Conservation (phyloP, 2,797 vertebrate species). For the Onychomys leucogaster region DNA sequence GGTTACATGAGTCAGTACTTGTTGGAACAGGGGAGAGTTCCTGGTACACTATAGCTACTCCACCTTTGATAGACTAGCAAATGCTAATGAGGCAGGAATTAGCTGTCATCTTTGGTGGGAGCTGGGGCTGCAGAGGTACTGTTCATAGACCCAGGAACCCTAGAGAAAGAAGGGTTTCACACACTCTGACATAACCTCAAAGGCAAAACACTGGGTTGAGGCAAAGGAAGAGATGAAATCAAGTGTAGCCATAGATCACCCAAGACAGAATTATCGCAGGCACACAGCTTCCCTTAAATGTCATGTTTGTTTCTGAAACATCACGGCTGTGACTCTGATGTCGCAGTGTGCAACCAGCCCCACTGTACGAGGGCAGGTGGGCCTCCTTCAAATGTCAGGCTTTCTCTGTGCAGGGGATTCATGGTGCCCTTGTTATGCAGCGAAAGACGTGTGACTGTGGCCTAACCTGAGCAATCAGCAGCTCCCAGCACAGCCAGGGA, state of each 20-base stretch:
- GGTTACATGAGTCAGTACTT: background rate
- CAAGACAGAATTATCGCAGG: slow-evolving; percentile 76
- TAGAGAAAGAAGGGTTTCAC: background rate
- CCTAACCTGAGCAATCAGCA: slow-evolving; percentile 58
- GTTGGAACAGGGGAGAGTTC: background rate
- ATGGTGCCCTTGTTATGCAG: slow-evolving; percentile 56
- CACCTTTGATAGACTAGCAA: background rate
- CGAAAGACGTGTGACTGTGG: slow-evolving; percentile 77
- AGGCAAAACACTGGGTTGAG: slow-evolving; percentile 65
- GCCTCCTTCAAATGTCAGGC: slow-evolving; percentile 37
- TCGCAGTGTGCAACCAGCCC: slow-evolving; percentile 71
- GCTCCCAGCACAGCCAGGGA: background rate
- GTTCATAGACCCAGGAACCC: background rate
- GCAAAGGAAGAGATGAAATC: slow-evolving; percentile 64
- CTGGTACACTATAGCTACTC: background rate
- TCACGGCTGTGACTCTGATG: slow-evolving; percentile 66
- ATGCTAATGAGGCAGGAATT: background rate
- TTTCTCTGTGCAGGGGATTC: slow-evolving; percentile 61
- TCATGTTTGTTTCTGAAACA: slow-evolving; percentile 78
- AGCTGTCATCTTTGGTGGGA: background rate
- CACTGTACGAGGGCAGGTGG: background rate
- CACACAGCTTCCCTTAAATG: slow-evolving; percentile 74
- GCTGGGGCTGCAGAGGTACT: background rate
- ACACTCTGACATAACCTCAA: background rate
- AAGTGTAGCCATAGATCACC: slow-evolving; percentile 65